These are phyloP conservation scores for Chelonus insularis DNA, from an alignment of 1,140 invertebrate genomes.

Conservation along the genomic window DNA sequence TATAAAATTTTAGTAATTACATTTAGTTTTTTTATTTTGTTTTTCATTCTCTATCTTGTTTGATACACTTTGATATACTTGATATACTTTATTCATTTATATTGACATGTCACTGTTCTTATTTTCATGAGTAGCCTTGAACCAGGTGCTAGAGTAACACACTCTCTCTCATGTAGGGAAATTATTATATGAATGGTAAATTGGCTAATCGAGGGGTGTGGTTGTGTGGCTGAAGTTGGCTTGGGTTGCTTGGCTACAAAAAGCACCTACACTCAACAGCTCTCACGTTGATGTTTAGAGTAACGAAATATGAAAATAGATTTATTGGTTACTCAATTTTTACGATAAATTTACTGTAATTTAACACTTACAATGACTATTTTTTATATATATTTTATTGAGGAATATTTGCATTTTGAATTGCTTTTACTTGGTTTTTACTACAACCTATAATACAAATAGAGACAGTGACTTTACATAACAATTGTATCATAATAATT, in stretches of 20 bases:
- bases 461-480: too few species aligned
- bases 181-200: constrained; percentile 35
- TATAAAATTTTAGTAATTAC: not conserved
- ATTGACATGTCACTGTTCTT: not conserved
- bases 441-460: too few species aligned
- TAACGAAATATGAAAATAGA: not conserved
- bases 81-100: too few species aligned
- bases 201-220: constrained; percentile 33
- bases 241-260: constrained; percentile 32
- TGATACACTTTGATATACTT: too few species aligned
- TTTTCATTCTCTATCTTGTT: too few species aligned
- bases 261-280: constrained; percentile 27
- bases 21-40: too few species aligned
- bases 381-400: too few species aligned
- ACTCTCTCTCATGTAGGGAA: not conserved
- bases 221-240: constrained; percentile 35
- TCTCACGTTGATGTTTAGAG: not conserved
- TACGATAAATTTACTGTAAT: too few species aligned
- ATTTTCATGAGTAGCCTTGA: not conserved
- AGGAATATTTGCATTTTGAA: too few species aligned
- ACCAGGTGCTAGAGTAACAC: not conserved
- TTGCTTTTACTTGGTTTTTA: too few species aligned
- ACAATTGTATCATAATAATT: too few species aligned
- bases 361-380: too few species aligned
- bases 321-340: not conserved